Conservation (phyloP, 2,888 invertebrate genomes). For the Heteromyza rotundicornis region DNA sequence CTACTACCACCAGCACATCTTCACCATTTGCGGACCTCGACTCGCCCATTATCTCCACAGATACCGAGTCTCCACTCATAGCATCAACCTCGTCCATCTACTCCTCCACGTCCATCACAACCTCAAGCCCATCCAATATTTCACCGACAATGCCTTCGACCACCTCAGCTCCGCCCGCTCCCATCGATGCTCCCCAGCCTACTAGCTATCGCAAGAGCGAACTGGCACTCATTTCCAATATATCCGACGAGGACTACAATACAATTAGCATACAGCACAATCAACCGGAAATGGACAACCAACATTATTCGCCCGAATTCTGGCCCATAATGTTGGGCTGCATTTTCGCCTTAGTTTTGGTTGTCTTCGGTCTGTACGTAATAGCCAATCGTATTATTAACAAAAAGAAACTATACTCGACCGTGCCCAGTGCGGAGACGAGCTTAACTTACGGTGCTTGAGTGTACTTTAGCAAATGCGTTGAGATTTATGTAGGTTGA, state of each 20-base stretch:
- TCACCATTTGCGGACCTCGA: background rate
- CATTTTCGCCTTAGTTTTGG: slow-evolving; percentile 27
- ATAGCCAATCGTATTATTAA: slow-evolving; percentile 26
- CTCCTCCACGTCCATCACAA: slow-evolving; percentile 3
- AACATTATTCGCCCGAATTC: no score
- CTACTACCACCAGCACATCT: slow-evolving; percentile 5
- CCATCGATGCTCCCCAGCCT: slow-evolving; percentile 38
- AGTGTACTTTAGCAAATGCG: no score
- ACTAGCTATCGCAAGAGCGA: slow-evolving; percentile 35
- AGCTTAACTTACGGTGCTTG: slow-evolving; percentile 49
- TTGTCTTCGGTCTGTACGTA: slow-evolving; percentile 25
- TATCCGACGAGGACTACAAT: background rate
- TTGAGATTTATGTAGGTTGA: no score
- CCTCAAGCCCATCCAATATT: slow-evolving; percentile 8
- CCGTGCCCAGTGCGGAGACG: slow-evolving; percentile 51
- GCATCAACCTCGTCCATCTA: no score
- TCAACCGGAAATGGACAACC: slow-evolving; percentile 24
- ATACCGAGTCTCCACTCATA: slow-evolving; percentile 12
- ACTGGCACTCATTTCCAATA: background rate
- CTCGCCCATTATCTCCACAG: background rate
- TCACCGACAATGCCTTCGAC: slow-evolving; percentile 13
- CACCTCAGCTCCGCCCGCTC: slow-evolving; percentile 34
- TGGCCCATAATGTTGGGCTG: slow-evolving; percentile 32
- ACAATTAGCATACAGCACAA: slow-evolving; percentile 21
- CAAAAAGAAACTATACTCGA: slow-evolving; percentile 42